Conservation (phyloP, 2,113 vertebrate genomes). For the Xiphophorus couchianus region DNA sequence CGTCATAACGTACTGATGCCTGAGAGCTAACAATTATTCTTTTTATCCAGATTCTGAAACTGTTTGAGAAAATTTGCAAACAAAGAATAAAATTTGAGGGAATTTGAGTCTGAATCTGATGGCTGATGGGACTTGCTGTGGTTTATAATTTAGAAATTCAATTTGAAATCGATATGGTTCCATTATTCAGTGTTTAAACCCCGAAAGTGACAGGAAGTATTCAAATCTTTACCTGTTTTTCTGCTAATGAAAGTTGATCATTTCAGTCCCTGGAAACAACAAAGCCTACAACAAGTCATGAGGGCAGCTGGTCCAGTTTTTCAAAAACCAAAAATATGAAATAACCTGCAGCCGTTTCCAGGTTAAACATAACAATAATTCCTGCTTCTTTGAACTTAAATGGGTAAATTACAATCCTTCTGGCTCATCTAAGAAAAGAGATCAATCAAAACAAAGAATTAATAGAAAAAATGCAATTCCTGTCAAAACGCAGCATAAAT, state of each 20-base stretch:
- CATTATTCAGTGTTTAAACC: neutral
- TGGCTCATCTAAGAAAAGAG: neutral
- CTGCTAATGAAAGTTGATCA: neutral
- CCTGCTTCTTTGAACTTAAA: too few species aligned
- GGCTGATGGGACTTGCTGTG: neutral
- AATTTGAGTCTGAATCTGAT: neutral
- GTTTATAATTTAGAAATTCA: neutral
- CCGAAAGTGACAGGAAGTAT: neutral
- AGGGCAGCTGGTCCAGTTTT: too few species aligned
- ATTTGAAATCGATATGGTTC: neutral
- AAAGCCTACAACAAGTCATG: neutral
- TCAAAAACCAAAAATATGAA: too few species aligned
- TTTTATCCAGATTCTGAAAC: neutral
- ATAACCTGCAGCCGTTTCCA: too few species aligned
- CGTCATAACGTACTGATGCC: neutral
- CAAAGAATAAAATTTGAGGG: neutral
- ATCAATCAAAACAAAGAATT: neutral
- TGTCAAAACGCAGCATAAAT: too few species aligned
- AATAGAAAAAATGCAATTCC: too few species aligned
- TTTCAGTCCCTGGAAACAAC: neutral
- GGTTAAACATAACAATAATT: too few species aligned
- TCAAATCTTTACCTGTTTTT: neutral
- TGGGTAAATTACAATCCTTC: neutral
- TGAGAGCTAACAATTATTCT: neutral
- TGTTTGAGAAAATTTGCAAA: neutral